phyloP scores from a whole-genome alignment of 2,113 vertebrate genomes.

The Leucopsar rothschildi region DNA sequence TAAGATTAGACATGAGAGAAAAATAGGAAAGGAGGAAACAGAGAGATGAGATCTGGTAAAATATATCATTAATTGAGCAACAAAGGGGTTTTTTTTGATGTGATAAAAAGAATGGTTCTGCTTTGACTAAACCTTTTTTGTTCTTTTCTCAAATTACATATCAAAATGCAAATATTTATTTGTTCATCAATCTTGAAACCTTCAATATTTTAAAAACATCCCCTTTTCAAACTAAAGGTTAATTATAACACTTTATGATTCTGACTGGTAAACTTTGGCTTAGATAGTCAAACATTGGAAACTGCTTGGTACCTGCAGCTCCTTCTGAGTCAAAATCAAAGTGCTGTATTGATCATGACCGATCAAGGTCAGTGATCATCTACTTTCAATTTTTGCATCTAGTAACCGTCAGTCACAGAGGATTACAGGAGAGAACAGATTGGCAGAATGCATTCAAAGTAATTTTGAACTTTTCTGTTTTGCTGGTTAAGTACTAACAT shows the following conservation, averaged over 20 bases:
- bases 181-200: background rate
- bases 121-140: background rate
- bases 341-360: background rate
- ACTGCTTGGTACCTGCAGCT: background rate
- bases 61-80: background rate
- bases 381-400: background rate
- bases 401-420: background rate
- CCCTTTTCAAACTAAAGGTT: background rate
- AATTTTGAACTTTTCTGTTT: background rate
- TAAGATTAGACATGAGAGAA: background rate
- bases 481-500: background rate
- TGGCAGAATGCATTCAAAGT: background rate
- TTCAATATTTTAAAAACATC: slow-evolving; percentile 1
- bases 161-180: background rate
- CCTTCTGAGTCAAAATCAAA: background rate
- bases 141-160: background rate
- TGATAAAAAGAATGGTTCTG: background rate
- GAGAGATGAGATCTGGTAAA: background rate
- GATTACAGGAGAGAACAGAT: background rate
- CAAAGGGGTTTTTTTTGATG: background rate
- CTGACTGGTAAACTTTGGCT: background rate
- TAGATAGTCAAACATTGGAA: background rate
- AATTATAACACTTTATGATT: background rate
- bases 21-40: background rate
- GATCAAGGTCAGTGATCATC: background rate